A percentile compares a stretch with the other conserved stretches of the same genome.
These are phyloP conservation scores for Clarias macrocephalus DNA, from an alignment of 2,113 vertebrate genomes.

Conservation along the genomic window DNA sequence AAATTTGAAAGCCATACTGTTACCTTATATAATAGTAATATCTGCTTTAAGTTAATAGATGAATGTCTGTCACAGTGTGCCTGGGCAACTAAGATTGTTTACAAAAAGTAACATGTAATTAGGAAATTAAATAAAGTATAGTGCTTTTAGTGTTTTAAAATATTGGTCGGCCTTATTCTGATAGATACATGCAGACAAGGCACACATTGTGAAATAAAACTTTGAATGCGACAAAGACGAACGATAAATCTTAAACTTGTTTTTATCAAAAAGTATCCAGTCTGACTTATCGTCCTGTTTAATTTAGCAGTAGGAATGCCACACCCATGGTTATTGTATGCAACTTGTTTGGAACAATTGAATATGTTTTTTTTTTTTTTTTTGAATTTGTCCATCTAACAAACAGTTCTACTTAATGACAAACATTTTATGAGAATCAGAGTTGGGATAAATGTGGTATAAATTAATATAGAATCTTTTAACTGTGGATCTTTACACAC, in stretches of 20 bases:
- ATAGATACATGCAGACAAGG: no score
- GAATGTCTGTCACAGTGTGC: background rate
- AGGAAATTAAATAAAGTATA: no score
- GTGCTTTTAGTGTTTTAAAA: no score
- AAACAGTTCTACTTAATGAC: background rate
- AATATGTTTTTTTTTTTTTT: no score
- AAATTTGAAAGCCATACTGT: background rate
- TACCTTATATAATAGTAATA: background rate
- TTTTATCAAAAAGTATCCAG: background rate
- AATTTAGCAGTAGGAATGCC: background rate
- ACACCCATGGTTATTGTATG: background rate
- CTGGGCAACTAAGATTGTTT: background rate
- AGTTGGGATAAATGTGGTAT: background rate
- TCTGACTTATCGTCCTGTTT: background rate
- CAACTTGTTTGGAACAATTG: background rate
- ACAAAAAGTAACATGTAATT: no score
- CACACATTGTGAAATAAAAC: background rate
- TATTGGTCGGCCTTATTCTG: background rate
- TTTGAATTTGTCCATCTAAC: background rate
- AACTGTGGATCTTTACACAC: background rate
- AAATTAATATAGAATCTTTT: background rate
- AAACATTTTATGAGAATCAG: background rate
- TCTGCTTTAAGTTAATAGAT: background rate
- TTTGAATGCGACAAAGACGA: background rate
- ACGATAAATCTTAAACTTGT: background rate